These are phyloP conservation scores for Microhierax caerulescens DNA, from an alignment of 2,797 vertebrate species.

Conservation along the genomic window DNA sequence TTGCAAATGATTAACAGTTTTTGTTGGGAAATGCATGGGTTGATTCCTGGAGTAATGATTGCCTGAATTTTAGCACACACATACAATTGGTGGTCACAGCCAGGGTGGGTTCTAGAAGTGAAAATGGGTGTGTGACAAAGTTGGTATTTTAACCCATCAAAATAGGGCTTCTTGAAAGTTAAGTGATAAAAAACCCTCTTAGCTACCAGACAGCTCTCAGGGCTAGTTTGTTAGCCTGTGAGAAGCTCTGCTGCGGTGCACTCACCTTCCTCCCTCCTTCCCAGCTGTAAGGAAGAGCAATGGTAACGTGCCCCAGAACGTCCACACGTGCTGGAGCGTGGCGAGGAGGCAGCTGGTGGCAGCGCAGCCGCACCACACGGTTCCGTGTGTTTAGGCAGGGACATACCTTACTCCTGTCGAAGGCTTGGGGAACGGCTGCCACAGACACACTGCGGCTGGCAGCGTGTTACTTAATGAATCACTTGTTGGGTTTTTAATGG, in stretches of 20 bases:
- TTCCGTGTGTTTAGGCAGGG: rapidly evolving
- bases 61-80: not conserved
- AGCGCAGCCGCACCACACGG: rapidly evolving
- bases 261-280: not conserved
- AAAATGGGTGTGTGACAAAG: not conserved
- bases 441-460: rapidly evolving
- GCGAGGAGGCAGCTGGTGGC: too few species aligned
- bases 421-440: not conserved
- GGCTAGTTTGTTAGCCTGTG: not conserved
- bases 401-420: rapidly evolving
- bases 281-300: not conserved
- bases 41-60: not conserved
- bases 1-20: not conserved
- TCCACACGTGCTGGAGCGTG: not conserved
- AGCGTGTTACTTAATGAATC: rapidly evolving
- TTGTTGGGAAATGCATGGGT: not conserved
- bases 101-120: not conserved
- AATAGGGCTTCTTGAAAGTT: not conserved
- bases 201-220: not conserved
- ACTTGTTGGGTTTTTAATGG: rapidly evolving
- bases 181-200: not conserved
- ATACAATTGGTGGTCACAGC: not conserved
- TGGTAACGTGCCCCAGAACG: not conserved
- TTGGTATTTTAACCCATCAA: not conserved
- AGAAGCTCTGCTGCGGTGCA: not conserved